phyloP scores from a whole-genome alignment of 2,888 invertebrate genomes.

The Macaria notata region DNA sequence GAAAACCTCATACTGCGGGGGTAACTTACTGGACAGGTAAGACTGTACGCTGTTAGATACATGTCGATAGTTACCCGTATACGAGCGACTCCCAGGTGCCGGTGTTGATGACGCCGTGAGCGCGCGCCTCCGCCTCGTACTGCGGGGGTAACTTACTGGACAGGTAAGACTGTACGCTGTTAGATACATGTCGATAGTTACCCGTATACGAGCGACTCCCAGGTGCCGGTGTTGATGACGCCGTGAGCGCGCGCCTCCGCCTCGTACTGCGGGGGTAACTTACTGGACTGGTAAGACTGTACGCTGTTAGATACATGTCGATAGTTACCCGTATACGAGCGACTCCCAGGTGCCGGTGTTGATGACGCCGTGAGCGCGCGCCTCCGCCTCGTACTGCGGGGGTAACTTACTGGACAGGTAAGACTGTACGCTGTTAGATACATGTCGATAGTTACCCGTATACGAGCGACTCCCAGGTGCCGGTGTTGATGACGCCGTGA shows the following conservation, averaged over 20 bases:
- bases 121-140: conserved; percentile 41
- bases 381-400: conserved; percentile 36
- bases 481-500: too few species aligned
- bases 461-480: too few species aligned
- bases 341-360: conserved; percentile 97
- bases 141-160: conserved; percentile 39
- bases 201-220: too few species aligned
- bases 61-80: conserved; percentile 76
- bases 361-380: conserved; percentile 62
- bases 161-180: conserved; percentile 89
- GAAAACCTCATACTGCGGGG: conserved; percentile 30
- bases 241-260: too few species aligned
- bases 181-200: too few species aligned
- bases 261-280: too few species aligned
- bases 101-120: conserved; percentile 84
- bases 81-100: conserved; percentile 96
- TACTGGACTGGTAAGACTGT: too few species aligned
- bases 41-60: too few species aligned
- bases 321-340: conserved; percentile 88
- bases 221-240: too few species aligned
- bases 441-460: too few species aligned
- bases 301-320: too few species aligned
- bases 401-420: conserved; percentile 70
- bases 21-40: too few species aligned
- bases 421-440: conserved; percentile 89